Conservation (phyloP, 2,888 invertebrate genomes). For the Trachelus stipa region DNA sequence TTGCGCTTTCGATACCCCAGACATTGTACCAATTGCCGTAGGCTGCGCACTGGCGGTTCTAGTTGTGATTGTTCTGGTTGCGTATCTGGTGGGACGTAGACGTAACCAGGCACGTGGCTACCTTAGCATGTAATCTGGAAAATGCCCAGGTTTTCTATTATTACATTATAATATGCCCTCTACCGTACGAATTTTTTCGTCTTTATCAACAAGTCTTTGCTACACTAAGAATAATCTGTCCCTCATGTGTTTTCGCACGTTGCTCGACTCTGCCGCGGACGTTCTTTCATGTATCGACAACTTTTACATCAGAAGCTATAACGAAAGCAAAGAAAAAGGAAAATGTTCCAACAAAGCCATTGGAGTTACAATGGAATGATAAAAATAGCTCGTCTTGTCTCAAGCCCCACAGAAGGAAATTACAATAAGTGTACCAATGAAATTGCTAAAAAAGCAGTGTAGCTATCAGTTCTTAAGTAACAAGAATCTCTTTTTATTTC, state of each 20-base stretch:
- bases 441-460: neutral
- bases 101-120: constrained; percentile 87
- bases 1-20: constrained; percentile 81
- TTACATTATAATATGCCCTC: neutral
- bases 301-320: neutral
- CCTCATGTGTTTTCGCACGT: neutral
- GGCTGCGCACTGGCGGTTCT: constrained; percentile 92
- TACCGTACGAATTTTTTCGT: neutral
- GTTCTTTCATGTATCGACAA: neutral
- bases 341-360: neutral
- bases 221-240: neutral
- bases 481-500: neutral
- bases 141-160: neutral
- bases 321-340: neutral
- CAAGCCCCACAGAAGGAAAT: neutral
- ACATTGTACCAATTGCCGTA: constrained; percentile 96
- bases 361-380: neutral
- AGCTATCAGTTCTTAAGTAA: neutral
- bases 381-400: neutral
- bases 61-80: constrained; percentile 90
- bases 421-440: neutral
- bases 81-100: constrained; percentile 92
- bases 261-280: neutral
- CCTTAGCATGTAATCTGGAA: constrained; percentile 78
- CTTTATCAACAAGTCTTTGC: neutral